phyloP scores from a whole-genome alignment of 2,113 vertebrate species.

The Limnothrissa miodon region DNA sequence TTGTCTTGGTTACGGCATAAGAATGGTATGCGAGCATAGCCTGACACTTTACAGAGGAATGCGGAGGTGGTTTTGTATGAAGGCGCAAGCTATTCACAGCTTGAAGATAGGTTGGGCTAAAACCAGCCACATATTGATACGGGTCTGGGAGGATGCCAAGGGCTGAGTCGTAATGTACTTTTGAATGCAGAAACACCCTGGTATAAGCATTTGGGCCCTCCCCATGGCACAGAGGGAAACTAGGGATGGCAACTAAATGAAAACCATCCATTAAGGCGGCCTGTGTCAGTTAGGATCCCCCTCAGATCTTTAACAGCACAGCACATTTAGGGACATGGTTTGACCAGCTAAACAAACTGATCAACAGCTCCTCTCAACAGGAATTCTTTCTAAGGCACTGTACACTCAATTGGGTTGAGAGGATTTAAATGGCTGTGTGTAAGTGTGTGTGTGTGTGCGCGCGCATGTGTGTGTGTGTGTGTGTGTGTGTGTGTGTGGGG shows the following conservation, averaged over 20 bases:
- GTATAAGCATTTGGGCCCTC: neutral
- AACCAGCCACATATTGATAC: neutral
- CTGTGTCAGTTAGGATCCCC: neutral
- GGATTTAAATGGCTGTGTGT: neutral
- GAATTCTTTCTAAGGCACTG: constrained; percentile 22
- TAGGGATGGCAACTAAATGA: neutral
- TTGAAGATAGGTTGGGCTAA: neutral
- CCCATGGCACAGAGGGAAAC: neutral
- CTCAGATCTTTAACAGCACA: neutral
- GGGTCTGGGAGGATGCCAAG: neutral
- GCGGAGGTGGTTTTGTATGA: neutral
- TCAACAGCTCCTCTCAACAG: neutral
- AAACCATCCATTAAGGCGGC: neutral
- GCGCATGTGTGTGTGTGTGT: too few relatives aligned
- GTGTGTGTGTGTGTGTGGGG: too few relatives aligned
- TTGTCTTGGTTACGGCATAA: neutral
- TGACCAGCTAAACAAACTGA: neutral
- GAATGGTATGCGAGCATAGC: neutral
- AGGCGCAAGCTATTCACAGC: neutral
- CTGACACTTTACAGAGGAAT: neutral
- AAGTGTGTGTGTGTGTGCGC: too few relatives aligned
- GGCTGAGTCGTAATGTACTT: neutral
- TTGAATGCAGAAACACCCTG: neutral
- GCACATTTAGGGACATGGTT: neutral
- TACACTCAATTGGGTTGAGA: neutral